Evolutionary conservation across 2,113 vertebrate species (phyloP).

Genomic region (Microtus oregoni): DNA sequence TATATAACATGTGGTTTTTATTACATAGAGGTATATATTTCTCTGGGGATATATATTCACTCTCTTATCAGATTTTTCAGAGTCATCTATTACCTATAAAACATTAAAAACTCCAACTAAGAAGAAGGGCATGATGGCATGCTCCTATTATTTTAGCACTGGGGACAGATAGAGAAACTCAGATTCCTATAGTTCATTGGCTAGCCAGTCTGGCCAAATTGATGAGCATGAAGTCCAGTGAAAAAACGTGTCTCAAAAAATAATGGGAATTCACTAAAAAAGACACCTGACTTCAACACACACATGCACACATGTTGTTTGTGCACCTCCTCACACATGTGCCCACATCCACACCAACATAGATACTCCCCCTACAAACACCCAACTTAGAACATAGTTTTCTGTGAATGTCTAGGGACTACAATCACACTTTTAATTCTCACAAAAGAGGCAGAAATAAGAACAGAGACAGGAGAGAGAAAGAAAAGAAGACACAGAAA

Average conservation of each 20-base stretch:
- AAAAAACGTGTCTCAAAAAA: neutral
- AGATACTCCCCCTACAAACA: too few species aligned
- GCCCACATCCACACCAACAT: neutral
- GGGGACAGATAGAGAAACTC: too few species aligned
- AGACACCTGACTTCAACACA: neutral
- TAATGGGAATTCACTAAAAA: neutral
- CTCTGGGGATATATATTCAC: neutral
- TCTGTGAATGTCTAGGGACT: neutral
- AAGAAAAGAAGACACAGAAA: neutral
- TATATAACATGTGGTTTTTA: neutral
- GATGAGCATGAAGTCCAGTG: neutral
- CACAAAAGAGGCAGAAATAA: neutral
- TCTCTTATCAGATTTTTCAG: neutral
- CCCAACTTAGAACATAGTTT: neutral
- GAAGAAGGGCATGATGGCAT: neutral
- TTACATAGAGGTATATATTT: neutral
- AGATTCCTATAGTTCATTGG: too few species aligned
- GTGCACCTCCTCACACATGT: neutral
- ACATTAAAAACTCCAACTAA: neutral
- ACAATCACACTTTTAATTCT: conserved; percentile 6
- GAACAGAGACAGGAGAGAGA: neutral
- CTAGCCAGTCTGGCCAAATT: neutral
- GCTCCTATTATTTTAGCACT: neutral
- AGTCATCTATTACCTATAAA: neutral
- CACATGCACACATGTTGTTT: neutral